A percentile compares a stretch with the other conserved stretches of the same genome.
Evolutionary conservation across 1,140 invertebrate genomes (phyloP).

Genomic region (Heliconius congener): DNA sequence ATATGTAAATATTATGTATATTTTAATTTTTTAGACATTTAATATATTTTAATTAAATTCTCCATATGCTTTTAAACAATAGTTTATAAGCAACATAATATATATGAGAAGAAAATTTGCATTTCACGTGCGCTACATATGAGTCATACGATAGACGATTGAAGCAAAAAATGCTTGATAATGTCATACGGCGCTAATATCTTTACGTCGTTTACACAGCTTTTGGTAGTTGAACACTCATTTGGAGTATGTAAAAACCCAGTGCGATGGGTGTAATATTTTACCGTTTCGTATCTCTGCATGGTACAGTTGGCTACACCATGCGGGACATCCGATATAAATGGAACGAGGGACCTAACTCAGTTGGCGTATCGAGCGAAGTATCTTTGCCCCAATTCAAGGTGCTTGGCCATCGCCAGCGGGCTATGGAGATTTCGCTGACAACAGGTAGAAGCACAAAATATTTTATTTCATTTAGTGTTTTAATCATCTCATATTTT

Average conservation of each 20-base stretch:
- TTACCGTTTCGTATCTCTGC: constrained; percentile 84
- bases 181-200: constrained; percentile 38
- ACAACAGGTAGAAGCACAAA: constrained; percentile 89
- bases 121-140: constrained; percentile 39
- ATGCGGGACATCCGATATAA: constrained; percentile 98
- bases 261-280: constrained; percentile 84
- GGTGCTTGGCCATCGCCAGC: constrained; percentile 93
- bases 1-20: constrained; percentile 20
- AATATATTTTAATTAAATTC: constrained; percentile 26
- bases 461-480: background rate
- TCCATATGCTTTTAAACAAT: constrained; percentile 29
- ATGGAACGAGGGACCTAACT: constrained; percentile 95
- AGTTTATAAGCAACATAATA: background rate
- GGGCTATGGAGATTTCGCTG: constrained; percentile 94
- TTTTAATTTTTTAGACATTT: constrained; percentile 21
- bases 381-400: constrained; percentile 97
- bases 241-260: constrained; percentile 78
- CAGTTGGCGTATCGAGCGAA: constrained; percentile 95
- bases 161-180: constrained; percentile 47
- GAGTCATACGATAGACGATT: constrained; percentile 52
- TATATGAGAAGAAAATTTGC: constrained; percentile 14
- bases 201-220: constrained; percentile 40
- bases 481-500: constrained; percentile 5
- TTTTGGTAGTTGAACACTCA: constrained; percentile 58
- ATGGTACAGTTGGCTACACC: constrained; percentile 95